A percentile compares a stretch with the other conserved stretches of the same genome.
Conservation (phyloP, 2,797 vertebrate genomes). For the Sciaenops ocellatus region DNA sequence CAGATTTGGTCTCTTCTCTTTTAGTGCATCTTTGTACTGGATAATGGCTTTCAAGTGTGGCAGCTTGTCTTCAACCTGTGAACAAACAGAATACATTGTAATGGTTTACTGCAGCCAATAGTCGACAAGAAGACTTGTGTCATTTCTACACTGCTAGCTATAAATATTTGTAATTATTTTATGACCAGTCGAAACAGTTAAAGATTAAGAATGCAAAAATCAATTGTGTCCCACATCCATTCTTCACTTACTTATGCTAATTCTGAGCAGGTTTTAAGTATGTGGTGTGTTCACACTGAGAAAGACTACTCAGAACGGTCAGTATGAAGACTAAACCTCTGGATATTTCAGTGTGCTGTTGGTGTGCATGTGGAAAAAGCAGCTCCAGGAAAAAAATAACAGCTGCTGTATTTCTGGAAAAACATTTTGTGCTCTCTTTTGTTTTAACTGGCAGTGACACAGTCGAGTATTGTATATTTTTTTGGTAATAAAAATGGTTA, state of each 20-base stretch:
- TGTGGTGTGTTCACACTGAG: background rate
- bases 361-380: background rate
- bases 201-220: background rate
- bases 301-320: background rate
- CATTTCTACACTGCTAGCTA: background rate
- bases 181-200: background rate
- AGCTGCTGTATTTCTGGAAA: background rate
- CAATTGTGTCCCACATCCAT: background rate
- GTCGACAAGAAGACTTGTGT: background rate
- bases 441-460: background rate
- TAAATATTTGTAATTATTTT: background rate
- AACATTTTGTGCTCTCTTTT: background rate
- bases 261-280: background rate
- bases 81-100: constrained; percentile 17
- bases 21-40: constrained; percentile 89
- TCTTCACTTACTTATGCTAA: background rate
- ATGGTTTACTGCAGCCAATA: background rate
- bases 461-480: background rate
- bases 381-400: background rate
- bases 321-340: background rate
- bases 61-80: constrained; percentile 88
- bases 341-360: no score
- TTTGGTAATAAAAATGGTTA: background rate
- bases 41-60: constrained; percentile 93
- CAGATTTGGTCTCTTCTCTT: constrained; percentile 89